A percentile compares a stretch with the other conserved stretches of the same genome.
phyloP scores from a whole-genome alignment of 2,797 vertebrate species.

The Oryzias sinensis region DNA sequence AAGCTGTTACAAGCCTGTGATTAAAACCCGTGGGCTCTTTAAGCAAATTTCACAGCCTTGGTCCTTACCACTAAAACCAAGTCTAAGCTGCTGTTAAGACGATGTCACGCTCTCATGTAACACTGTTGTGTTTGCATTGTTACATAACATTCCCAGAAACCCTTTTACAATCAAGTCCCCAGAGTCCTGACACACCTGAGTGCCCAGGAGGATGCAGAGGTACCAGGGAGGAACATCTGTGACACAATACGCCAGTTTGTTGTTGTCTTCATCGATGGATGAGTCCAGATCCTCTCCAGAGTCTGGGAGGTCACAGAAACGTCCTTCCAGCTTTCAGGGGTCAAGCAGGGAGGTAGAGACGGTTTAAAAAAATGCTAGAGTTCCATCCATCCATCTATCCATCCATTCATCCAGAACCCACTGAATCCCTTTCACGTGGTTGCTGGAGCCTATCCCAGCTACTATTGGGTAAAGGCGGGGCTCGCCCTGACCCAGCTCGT shows the following conservation, averaged over 20 bases:
- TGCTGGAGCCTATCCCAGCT: too few species aligned
- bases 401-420: too few species aligned
- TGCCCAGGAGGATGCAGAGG: constrained; percentile 90
- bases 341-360: constrained; percentile 5
- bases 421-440: too few species aligned
- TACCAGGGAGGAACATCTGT: constrained; percentile 93
- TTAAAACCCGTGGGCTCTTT: constrained; percentile 1
- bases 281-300: constrained; percentile 16
- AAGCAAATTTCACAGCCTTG: constrained; percentile 10
- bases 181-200: constrained; percentile 82
- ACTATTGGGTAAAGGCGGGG: too few species aligned
- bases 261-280: constrained; percentile 35
- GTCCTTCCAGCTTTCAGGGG: constrained; percentile 72
- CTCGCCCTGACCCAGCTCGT: too few species aligned
- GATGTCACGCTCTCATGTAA: constrained; percentile 30
- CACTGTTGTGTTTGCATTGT: constrained; percentile 25
- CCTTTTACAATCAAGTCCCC: not conserved
- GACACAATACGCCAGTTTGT: constrained; percentile 82
- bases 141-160: constrained; percentile 4
- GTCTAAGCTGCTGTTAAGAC: constrained; percentile 4
- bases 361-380: too few species aligned
- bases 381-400: too few species aligned
- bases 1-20: not conserved
- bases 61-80: constrained; percentile 4
- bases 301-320: constrained; percentile 60